phyloP scores from a whole-genome alignment of 2,113 vertebrate species.

The Notechis scutatus region DNA sequence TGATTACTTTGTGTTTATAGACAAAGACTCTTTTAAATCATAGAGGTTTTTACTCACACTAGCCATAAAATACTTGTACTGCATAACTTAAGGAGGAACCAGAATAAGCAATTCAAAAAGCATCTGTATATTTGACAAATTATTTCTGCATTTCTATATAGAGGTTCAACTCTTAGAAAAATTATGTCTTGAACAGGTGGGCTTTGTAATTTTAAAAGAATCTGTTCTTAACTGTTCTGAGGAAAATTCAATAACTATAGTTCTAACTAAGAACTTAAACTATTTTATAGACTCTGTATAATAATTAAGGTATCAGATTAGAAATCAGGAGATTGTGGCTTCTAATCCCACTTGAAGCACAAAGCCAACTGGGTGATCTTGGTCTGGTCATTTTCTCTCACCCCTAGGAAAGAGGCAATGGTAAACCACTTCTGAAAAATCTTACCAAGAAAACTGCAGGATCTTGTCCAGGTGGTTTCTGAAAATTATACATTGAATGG shows the following conservation, averaged over 20 bases:
- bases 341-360: background rate
- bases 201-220: constrained; percentile 46
- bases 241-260: constrained; percentile 58
- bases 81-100: background rate
- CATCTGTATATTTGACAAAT: constrained; percentile 44
- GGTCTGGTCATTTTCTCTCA: background rate
- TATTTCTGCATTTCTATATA: constrained; percentile 33
- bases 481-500: too few species aligned
- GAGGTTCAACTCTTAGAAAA: constrained; percentile 46
- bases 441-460: background rate
- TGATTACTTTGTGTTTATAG: background rate
- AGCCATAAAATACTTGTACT: background rate
- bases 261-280: constrained; percentile 59
- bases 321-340: background rate
- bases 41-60: background rate
- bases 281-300: constrained; percentile 55
- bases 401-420: background rate
- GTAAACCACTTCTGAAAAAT: too few species aligned
- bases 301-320: constrained; percentile 23
- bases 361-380: background rate
- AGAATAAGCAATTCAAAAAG: constrained; percentile 20
- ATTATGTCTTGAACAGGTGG: constrained; percentile 52
- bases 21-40: background rate
- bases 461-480: background rate
- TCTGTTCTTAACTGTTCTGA: constrained; percentile 46